phyloP scores from a whole-genome alignment of 35 echinoderm and acorn worm species.

The Heliocidaris tuberculata region DNA sequence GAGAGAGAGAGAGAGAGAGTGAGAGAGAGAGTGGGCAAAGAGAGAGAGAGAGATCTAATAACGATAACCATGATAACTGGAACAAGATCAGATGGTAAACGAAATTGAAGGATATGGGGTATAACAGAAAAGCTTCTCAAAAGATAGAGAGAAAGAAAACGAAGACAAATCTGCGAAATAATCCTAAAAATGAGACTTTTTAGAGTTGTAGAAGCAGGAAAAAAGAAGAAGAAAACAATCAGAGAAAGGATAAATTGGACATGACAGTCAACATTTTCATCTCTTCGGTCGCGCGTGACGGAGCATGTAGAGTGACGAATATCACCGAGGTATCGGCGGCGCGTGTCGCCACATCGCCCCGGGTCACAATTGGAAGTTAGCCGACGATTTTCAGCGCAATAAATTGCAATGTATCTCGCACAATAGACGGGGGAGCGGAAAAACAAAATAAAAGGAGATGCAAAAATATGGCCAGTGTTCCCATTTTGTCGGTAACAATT shows the following conservation, averaged over 20 bases:
- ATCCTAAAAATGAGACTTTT: no score
- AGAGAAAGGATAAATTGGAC: neutral
- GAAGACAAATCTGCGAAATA: neutral
- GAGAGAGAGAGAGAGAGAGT: no score
- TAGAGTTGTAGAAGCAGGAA: no score
- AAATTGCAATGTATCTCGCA: neutral
- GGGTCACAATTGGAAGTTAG: neutral
- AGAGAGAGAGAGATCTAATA: no score
- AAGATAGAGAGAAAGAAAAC: neutral
- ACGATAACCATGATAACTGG: no score
- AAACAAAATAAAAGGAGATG: neutral
- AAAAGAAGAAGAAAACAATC: neutral
- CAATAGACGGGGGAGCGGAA: neutral
- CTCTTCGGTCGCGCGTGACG: neutral
- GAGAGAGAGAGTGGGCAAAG: no score
- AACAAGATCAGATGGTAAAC: neutral
- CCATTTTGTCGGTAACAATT: neutral
- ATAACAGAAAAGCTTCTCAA: neutral
- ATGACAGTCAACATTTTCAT: neutral
- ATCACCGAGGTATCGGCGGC: neutral
- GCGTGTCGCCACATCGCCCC: neutral
- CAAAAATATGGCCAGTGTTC: neutral
- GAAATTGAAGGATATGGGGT: neutral
- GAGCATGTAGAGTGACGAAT: neutral
- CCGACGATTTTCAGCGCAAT: neutral